Base-by-base conservation (phyloP, 2,797 vertebrate species). In the Remorina albescens region DNA sequence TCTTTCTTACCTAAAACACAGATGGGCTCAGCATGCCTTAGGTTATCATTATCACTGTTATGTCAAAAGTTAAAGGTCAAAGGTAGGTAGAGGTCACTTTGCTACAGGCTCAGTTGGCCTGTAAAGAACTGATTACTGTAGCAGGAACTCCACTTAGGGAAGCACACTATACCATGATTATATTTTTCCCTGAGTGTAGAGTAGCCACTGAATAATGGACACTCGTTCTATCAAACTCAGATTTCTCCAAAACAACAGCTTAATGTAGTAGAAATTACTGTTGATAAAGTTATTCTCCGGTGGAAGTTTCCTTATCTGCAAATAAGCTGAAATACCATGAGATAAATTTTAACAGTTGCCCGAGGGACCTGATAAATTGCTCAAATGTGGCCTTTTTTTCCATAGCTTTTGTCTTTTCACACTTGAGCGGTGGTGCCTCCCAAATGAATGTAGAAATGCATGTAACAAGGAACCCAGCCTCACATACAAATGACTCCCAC, bases 401-500 rank as follows among this genome's bases (percentile, higher is more conserved):
- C 11, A 1, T 11, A 73, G 50, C 23, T 50, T 84, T 70, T 64
- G 46, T 56, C 37, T 67, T 71, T 78, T 72, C 76, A 73, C 71
- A 79, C 58, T 50, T 67, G 42, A 59, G 23, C 67, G 69, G 51
- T 7, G 1, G 30, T n/a, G 53, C 54, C 34, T 83, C 47, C 53
- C 65, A 34, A 57, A 5, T 74, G 47, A 74, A 36, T 65, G 30
- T 3, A 58, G 60, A 84, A 86, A 67, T 47, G 64, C 21, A 65
- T 16, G 49, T 80, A 83, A 81, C 75, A 74, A 74, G 64, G 39
- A 41, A 58, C n/a, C 57, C 47, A 46, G 49, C 19, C 65, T 71
- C 55, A 21, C 64, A 61, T 68, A 75, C 59, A 77, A 59, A 61
- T 67, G 69, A 71, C n/a, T 57, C 50, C 50, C 46, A 30, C 66